phyloP scores from a whole-genome alignment of 2,797 vertebrate species.

The Morelia viridis region DNA sequence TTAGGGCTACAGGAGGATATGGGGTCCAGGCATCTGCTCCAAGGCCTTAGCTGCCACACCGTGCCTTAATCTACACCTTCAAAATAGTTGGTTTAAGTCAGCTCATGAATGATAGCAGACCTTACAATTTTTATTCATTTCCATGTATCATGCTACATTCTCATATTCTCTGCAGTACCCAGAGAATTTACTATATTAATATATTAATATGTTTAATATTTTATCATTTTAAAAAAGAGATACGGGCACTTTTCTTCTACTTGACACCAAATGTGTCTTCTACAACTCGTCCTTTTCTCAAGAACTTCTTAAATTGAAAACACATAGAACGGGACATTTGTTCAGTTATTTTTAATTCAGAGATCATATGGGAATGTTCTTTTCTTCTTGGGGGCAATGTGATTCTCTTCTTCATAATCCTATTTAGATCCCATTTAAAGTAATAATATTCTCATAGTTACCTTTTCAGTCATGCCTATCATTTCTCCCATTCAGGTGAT shows the following conservation, averaged over 20 bases:
- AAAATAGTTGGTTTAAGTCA: not conserved
- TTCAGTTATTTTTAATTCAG: not conserved
- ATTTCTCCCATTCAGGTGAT: not conserved
- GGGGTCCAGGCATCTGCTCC: not conserved
- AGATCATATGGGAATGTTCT: not conserved
- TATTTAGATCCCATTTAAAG: constrained; percentile 15
- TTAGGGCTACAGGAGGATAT: not conserved
- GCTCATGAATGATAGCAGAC: not conserved
- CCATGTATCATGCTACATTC: not conserved
- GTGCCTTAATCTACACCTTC: not conserved
- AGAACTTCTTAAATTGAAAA: not conserved
- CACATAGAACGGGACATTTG: not conserved
- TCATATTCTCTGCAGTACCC: not conserved
- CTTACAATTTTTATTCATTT: not conserved
- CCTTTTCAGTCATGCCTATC: constrained; percentile 13
- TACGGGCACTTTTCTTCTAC: not conserved
- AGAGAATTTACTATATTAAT: not conserved
- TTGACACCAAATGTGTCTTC: not conserved
- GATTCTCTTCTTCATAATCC: not conserved
- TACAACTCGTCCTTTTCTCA: not conserved
- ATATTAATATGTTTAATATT: not conserved
- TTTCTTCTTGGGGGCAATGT: not conserved
- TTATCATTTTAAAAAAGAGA: not conserved
- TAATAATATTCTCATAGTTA: not conserved
- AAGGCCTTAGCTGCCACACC: not conserved